Evolutionary conservation across 2,797 vertebrate species (phyloP), one percentile per base, ranked within the genome.

Genomic region (Rhodeus uyekii): DNA sequence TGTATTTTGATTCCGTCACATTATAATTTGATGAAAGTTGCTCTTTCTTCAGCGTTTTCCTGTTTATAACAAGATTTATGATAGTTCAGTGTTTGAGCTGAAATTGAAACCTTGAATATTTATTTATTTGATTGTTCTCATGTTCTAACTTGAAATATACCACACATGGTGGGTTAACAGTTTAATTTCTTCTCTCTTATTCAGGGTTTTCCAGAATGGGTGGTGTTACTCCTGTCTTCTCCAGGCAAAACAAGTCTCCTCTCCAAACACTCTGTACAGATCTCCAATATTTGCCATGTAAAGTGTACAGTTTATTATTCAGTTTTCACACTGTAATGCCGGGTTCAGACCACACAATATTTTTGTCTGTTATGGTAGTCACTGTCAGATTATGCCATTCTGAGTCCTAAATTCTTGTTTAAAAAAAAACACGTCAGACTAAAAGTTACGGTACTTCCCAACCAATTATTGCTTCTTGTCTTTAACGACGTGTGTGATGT

Each of bases 241-340:
- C 93, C 32, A 94, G 90, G 89, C 95, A 92, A 27, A 93, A 91
- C 78, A 90, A 88, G 36, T 94, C 93, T 77, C 95, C 94, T 86
- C 94, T 98, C 74, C 95, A 94, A 61, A 91, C 87, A 12, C 81
- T 96, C 80, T 95, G 90, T 85, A 92, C 92, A 81, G 95, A 95
- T 81, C 92, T 97, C 82, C 94, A 93, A 4, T 86, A 83, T 84
- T 95, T 92, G 94, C 96, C 97, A 95, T 95, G 98, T 99, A 96
- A 87, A 58, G 44, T 46, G 61, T 16, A 0, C n/a, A 2, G 22
- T 81, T 22, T 27, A 44, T 60, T 67, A 29, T 60, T 61, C 10
- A 61, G 4, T 55, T 34, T 2, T 24, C 46, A 58, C 4, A 22
- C 5, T 64, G 2, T 24, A 63, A n/a, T n/a, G n/a, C n/a, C n/a